Evolutionary conservation across 1,140 invertebrate species (phyloP), one percentile per base, ranked within the genome.

Genomic region (Trichomalopsis sarcophagae): DNA sequence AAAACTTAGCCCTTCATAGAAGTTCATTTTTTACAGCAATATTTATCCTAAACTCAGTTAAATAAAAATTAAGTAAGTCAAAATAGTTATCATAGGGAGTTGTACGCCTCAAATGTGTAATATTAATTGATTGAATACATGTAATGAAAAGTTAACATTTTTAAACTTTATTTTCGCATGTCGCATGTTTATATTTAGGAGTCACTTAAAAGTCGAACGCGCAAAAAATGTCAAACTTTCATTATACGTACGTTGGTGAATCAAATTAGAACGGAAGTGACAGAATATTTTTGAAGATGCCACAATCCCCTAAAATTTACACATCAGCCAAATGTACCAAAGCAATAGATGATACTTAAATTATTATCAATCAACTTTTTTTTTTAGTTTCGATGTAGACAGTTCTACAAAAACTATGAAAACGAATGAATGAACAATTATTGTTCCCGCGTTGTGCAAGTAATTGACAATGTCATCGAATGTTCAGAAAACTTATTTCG

Each of bases 401-500:
- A n/a, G 17, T 7, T 77, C 82, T 79, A 84, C 44, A 73, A 71
- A 66, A 76, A 84, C 73, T 73, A 79, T 27, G 76, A 80, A 74
- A 84, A 75, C 27, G 36, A 66, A 62, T 80, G 21, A 74, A 36
- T 68, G 83, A 69, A 79, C 47, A 80, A 21, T 74, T 66, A 13
- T 75, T 55, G 69, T 78, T 71, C 66, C 80, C 44, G 50, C 69
- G 40, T 50, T 66, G 36, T 62, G 68, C 76, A 84, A 80, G 50
- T 84, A 73, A 80, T 44, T 85, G 68, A 50, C 79, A 85, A 76
- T 79, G 83, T 81, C 36, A 75, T 85, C 47, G 74, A 47, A 50
- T 76, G 1, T 74, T 14, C 47, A 85, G 78, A 85, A 85, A 81
- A 85, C 75, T 81, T 85, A 85, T 81, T 85, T 85, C 44, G 36